These are phyloP conservation scores for Apostichopus japonicus DNA, from an alignment of 35 echinoderm and acorn worm genomes.

Conservation along the genomic window DNA sequence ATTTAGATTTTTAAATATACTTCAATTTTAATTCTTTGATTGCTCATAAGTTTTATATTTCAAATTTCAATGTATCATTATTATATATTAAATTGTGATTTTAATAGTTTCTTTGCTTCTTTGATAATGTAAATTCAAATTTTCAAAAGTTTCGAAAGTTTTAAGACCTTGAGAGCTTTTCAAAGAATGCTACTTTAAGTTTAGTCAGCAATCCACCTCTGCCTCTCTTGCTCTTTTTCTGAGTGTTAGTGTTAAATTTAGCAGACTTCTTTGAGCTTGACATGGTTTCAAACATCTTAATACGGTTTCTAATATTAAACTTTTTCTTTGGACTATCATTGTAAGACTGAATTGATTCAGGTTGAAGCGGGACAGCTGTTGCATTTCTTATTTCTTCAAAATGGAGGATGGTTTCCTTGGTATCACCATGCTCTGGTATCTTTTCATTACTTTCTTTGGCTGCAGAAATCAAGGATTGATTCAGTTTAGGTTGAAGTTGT, in stretches of 20 bases:
- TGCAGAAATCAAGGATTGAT: background rate
- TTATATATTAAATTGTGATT: too few species aligned
- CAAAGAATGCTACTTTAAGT: conserved; percentile 15
- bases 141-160: background rate
- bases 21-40: too few species aligned
- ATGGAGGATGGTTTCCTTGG: background rate
- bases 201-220: background rate
- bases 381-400: background rate
- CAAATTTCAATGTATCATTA: too few species aligned
- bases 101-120: too few species aligned
- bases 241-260: background rate
- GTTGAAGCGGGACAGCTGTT: background rate
- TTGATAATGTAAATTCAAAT: too few species aligned
- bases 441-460: too few species aligned
- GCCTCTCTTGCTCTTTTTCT: background rate
- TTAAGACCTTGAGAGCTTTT: background rate
- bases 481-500: too few species aligned
- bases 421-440: background rate
- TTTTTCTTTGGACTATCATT: background rate
- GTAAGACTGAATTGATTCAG: background rate
- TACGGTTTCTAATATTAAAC: background rate
- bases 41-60: too few species aligned
- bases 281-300: conserved; percentile 19
- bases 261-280: background rate
- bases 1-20: too few species aligned